Conservation (phyloP, 1,140 invertebrate species). For the Bilobella aurantiaca region DNA sequence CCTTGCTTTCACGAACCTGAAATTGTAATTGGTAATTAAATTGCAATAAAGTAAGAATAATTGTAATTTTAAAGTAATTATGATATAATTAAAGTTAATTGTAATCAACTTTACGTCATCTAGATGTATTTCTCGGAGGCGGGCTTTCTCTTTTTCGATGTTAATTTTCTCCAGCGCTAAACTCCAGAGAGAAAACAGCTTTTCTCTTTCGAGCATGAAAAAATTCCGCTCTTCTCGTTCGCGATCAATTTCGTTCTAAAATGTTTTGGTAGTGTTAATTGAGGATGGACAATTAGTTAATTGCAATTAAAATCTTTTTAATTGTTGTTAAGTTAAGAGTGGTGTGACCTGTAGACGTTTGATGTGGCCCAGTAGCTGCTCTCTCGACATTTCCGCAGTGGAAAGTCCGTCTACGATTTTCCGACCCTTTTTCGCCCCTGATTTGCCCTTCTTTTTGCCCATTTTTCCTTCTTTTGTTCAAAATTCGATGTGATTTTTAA, state of each 20-base stretch:
- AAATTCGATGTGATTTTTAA: too few relatives aligned
- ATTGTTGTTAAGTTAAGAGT: neutral
- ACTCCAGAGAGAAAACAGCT: conserved; percentile 89
- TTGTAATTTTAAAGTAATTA: neutral
- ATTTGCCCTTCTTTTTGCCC: neutral
- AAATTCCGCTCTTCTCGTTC: conserved; percentile 90
- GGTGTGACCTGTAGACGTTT: conserved; percentile 63
- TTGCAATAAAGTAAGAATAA: neutral
- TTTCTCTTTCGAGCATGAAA: conserved; percentile 89
- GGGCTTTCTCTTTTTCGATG: conserved; percentile 59
- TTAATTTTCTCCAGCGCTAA: conserved; percentile 66
- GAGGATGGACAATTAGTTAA: neutral
- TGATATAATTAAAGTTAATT: too few relatives aligned
- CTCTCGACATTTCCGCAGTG: conserved; percentile 82
- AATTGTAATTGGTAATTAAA: neutral
- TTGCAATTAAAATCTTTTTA: neutral
- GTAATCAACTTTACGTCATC: conserved; percentile 5
- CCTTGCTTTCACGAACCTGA: conserved; percentile 64
- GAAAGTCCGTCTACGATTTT: conserved; percentile 76
- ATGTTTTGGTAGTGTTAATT: neutral
- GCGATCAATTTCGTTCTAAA: conserved; percentile 62
- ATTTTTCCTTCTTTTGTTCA: too few relatives aligned
- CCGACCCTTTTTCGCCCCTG: conserved; percentile 36
- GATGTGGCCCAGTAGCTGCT: conserved; percentile 82
- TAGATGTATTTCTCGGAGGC: conserved; percentile 41